Conservation (phyloP, 2,888 invertebrate genomes). For the Cheilosia impressa region DNA sequence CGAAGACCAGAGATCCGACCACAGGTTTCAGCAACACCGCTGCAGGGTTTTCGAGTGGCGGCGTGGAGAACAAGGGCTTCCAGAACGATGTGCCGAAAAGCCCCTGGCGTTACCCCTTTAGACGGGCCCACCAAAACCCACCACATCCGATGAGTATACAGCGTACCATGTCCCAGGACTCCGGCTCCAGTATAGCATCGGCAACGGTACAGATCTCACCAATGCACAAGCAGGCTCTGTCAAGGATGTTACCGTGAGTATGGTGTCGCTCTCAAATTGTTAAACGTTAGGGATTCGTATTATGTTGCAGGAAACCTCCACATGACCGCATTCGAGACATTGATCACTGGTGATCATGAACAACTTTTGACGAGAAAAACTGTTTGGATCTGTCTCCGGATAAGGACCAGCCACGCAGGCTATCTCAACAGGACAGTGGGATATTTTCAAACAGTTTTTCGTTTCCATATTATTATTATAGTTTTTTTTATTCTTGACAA, state of each 20-base stretch:
- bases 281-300: neutral
- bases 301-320: slow-evolving; percentile 81
- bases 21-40: slow-evolving; percentile 75
- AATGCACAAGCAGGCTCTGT: slow-evolving; percentile 82
- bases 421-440: slow-evolving; percentile 39
- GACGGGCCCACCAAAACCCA: slow-evolving; percentile 81
- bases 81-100: slow-evolving; percentile 88
- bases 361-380: slow-evolving; percentile 61
- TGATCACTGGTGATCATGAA: slow-evolving; percentile 81
- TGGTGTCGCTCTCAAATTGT: too few relatives aligned
- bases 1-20: slow-evolving; percentile 86
- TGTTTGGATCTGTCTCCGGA: slow-evolving; percentile 62
- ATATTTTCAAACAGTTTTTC: slow-evolving; percentile 72
- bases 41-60: slow-evolving; percentile 84
- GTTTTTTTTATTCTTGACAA: slow-evolving; percentile 1
- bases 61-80: slow-evolving; percentile 89
- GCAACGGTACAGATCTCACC: slow-evolving; percentile 84
- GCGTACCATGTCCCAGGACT: slow-evolving; percentile 86
- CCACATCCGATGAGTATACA: slow-evolving; percentile 84
- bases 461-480: slow-evolving; percentile 10
- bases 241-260: slow-evolving; percentile 83
- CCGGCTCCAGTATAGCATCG: slow-evolving; percentile 86
- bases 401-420: neutral
- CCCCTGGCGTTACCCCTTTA: slow-evolving; percentile 89
- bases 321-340: slow-evolving; percentile 82